These are phyloP conservation scores for Stylophora pistillata DNA, from an alignment of 64 coral and sea anemone species.

Conservation along the genomic window DNA sequence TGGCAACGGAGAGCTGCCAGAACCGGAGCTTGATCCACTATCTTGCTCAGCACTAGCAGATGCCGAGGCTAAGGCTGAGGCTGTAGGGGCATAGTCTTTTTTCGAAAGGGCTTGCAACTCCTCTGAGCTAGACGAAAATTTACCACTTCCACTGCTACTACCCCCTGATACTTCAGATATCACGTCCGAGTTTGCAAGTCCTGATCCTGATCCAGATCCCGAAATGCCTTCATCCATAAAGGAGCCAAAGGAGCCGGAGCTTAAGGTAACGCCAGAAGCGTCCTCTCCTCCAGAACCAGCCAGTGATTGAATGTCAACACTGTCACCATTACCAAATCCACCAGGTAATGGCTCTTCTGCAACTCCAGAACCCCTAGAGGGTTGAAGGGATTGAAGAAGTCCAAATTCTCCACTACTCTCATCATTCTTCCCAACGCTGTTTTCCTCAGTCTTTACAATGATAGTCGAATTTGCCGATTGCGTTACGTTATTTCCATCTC, in stretches of 20 bases:
- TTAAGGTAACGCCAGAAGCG: constrained; percentile 5
- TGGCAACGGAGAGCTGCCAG: not conserved
- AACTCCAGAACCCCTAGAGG: constrained; percentile 22
- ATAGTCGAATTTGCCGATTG: constrained; percentile 51
- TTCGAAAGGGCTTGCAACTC: not conserved
- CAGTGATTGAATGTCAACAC: constrained; percentile 43
- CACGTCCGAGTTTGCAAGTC: not conserved
- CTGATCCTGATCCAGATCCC: constrained; percentile 25
- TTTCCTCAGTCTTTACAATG: constrained; percentile 30
- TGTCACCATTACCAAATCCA: constrained; percentile 51
- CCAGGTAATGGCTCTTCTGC: constrained; percentile 56
- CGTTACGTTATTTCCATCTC: constrained; percentile 10
- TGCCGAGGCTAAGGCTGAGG: not conserved
- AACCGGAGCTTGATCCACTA: constrained; percentile 29
- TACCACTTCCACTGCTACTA: constrained; percentile 29
- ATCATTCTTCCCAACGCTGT: not conserved
- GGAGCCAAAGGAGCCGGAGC: not conserved
- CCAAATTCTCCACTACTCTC: constrained; percentile 55
- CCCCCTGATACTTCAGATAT: not conserved
- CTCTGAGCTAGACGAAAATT: not conserved
- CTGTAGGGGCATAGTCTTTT: constrained; percentile 6
- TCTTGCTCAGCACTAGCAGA: constrained; percentile 32
- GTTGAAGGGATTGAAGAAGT: constrained; percentile 32
- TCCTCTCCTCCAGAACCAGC: constrained; percentile 52
- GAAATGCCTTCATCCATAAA: constrained; percentile 4